Base-by-base conservation (phyloP, 2,888 invertebrate genomes). In the Microctonus brassicae region DNA sequence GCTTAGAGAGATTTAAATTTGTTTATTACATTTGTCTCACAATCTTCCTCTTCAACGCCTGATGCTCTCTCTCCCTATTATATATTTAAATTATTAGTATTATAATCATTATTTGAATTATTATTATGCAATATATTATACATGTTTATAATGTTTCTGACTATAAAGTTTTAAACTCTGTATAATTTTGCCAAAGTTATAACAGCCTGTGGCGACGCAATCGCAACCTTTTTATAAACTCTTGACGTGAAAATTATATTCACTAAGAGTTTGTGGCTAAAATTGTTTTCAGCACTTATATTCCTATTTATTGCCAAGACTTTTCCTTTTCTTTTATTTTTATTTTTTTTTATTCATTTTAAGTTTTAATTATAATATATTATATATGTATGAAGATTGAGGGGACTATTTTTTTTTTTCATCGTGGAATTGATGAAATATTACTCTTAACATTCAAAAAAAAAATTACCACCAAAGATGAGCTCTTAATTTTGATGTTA, bases 1-100 rank as follows among this genome's bases (percentile, higher is more conserved):
- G 86, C 86, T 86, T 86, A 86, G 86, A 79, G 84, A 86, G 87
- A 87, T 87, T 87, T 86, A 86, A 87, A 87, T 86, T 86, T 84
- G 81, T 81, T 82, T 80, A 79, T 47, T 80, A 77, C 80, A 78
- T 77, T 62, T 34, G 80, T 78, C 73, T 57, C 76, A 63, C 26
- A 70, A 61, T 55, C 42, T 65, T 57, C 66, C 60, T 62, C 67
- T 55, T 39, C 17, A 24, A 26, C 60, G 65, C 66, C 65, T 62
- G 66, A 62, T 64, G n/a, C n/a, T n/a, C n/a, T n/a, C n/a, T n/a
- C n/a, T n/a, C n/a, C n/a, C n/a, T 36, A 11, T 26, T 42, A 24
- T 57, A 58, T 55, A 24, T 34, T 60, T 63, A 26, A 58, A 42
- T 13, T 64, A 34, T 55, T 62, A 52, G 61, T 69, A 34, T 29